A percentile compares a stretch with the other conserved stretches of the same genome.
phyloP scores from a whole-genome alignment of 2,797 vertebrate species.

The Poecilia wingei region DNA sequence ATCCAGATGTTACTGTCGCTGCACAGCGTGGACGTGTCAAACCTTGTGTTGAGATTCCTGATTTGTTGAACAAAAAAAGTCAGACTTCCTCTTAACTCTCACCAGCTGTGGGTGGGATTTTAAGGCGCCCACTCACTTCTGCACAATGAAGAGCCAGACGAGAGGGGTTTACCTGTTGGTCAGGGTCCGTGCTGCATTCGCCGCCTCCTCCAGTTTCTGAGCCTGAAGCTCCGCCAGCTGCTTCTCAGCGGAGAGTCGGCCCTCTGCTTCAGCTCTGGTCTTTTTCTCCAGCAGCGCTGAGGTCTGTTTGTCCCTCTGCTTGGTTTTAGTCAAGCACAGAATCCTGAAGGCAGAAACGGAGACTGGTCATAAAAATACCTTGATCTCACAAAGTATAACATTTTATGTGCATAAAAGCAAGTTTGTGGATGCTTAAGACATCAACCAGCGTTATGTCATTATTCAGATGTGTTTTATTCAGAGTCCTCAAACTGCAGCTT shows the following conservation, averaged over 20 bases:
- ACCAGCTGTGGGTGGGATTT: background rate
- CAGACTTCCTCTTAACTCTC: constrained; percentile 6
- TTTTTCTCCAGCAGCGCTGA: constrained; percentile 83
- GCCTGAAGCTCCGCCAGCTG: constrained; percentile 79
- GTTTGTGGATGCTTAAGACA: background rate
- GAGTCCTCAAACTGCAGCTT: background rate
- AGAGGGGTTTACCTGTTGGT: constrained; percentile 74
- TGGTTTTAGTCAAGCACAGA: constrained; percentile 82
- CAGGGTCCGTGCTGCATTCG: constrained; percentile 71
- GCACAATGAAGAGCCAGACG: constrained; percentile 1
- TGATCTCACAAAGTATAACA: background rate
- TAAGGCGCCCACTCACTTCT: constrained; percentile 4
- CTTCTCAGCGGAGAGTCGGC: constrained; percentile 77
- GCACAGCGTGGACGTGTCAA: background rate
- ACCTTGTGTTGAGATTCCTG: too few species aligned
- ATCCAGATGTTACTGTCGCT: background rate
- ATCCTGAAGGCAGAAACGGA: constrained; percentile 65
- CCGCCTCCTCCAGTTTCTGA: constrained; percentile 82
- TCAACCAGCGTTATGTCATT: background rate
- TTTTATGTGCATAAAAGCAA: background rate
- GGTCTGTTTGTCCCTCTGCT: constrained; percentile 86
- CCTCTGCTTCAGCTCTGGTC: constrained; percentile 80
- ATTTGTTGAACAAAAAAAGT: background rate
- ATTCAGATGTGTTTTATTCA: background rate
- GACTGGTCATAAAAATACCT: background rate